Conservation (phyloP, 2,113 vertebrate species). For the Ascaphus truei region DNA sequence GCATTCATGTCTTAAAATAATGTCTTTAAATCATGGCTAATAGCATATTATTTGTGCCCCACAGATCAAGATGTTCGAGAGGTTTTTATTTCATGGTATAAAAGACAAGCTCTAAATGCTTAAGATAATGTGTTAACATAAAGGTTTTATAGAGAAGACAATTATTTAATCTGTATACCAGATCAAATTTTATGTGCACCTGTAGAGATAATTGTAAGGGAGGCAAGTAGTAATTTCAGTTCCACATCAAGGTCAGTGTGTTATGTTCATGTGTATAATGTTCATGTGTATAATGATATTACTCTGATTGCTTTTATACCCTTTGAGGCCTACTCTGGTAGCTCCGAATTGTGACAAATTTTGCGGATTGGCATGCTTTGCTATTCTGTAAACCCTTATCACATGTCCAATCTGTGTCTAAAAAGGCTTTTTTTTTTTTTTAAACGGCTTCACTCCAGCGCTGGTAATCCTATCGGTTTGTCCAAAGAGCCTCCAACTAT, state of each 20-base stretch:
- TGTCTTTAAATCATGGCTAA: constrained; percentile 16
- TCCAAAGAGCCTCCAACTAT: no score
- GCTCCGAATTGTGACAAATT: no score
- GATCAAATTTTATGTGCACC: constrained; percentile 18
- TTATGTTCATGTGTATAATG: neutral
- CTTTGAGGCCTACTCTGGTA: no score
- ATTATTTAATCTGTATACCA: constrained; percentile 17
- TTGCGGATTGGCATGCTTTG: no score
- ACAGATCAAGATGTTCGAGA: neutral
- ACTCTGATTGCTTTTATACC: no score
- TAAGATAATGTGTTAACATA: constrained; percentile 12
- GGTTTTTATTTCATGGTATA: neutral
- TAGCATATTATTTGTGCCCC: constrained; percentile 14
- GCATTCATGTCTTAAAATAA: constrained; percentile 6
- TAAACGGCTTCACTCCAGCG: no score
- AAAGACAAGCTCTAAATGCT: constrained; percentile 9
- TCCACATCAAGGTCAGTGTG: constrained; percentile 5
- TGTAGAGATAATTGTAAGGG: constrained; percentile 14
- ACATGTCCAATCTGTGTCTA: no score
- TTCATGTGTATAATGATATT: no score
- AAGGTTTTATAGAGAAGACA: constrained; percentile 23
- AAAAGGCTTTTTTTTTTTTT: no score
- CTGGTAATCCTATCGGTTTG: no score
- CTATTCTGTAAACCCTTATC: no score
- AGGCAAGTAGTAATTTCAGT: neutral